A percentile compares a stretch with the other conserved stretches of the same genome.
These are phyloP conservation scores for Synanceia verrucosa DNA, from an alignment of 2,797 vertebrate genomes.

Conservation along the genomic window DNA sequence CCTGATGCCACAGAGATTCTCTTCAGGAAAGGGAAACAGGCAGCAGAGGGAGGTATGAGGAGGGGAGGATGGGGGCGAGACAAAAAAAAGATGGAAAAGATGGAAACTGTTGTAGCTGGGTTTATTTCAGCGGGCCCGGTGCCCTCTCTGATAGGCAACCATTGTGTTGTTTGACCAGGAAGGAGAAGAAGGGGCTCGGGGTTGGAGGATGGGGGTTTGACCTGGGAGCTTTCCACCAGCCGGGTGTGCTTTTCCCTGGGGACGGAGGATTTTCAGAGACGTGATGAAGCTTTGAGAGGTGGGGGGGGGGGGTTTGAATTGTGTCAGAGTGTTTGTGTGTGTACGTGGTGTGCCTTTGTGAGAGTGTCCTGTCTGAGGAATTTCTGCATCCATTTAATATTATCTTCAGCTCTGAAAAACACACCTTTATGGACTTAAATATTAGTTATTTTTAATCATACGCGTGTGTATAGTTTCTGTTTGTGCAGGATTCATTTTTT, in stretches of 20 bases:
- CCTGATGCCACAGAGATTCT: slow-evolving; percentile 70
- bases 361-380: neutral
- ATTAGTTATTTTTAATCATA: neutral
- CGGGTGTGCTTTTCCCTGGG: slow-evolving; percentile 67
- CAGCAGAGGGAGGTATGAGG: slow-evolving; percentile 58
- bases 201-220: slow-evolving; percentile 45
- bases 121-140: slow-evolving; percentile 61
- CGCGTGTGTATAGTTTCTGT: neutral
- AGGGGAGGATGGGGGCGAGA: neutral
- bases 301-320: slow-evolving; percentile 22
- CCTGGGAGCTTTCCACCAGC: slow-evolving; percentile 63
- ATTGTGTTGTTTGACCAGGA: slow-evolving; percentile 78
- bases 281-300: slow-evolving; percentile 62
- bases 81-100: slow-evolving; percentile 24
- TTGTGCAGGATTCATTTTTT: neutral
- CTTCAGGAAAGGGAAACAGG: slow-evolving; percentile 81
- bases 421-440: neutral
- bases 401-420: slow-evolving; percentile 15
- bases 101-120: slow-evolving; percentile 34
- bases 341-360: slow-evolving; percentile 2
- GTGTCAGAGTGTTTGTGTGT: slow-evolving; percentile 2
- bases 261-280: slow-evolving; percentile 73
- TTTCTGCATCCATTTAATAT: neutral
- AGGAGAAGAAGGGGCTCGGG: slow-evolving; percentile 60
- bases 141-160: slow-evolving; percentile 68